These are phyloP conservation scores for Neoascia interrupta DNA, from an alignment of 2,888 invertebrate species.

Conservation along the genomic window DNA sequence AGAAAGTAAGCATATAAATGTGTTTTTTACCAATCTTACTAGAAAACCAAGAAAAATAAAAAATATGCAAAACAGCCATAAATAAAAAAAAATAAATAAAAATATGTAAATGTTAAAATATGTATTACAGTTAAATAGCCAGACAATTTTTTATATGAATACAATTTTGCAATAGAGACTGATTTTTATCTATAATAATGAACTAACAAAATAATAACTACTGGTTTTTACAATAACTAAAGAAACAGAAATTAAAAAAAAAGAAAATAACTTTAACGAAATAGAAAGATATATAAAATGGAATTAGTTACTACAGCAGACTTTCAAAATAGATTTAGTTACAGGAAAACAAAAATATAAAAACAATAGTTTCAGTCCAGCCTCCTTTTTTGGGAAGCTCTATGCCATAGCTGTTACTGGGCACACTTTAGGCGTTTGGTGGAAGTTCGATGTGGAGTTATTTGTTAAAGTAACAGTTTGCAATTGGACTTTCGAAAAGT, in stretches of 20 bases:
- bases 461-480: constrained; percentile 14
- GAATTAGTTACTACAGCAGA: constrained; percentile 37
- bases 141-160: constrained; percentile 69
- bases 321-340: constrained; percentile 46
- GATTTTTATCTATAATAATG: constrained; percentile 74
- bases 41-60: constrained; percentile 61
- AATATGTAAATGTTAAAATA: constrained; percentile 57
- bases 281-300: constrained; percentile 46
- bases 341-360: constrained; percentile 33
- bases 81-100: constrained; percentile 60
- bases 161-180: constrained; percentile 79
- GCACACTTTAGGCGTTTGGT: constrained; percentile 48
- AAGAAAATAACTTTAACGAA: constrained; percentile 37
- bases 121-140: constrained; percentile 54
- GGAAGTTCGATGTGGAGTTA: constrained; percentile 35
- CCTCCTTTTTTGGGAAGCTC: constrained; percentile 62
- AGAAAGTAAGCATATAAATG: constrained; percentile 55
- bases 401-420: constrained; percentile 54
- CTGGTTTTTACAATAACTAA: constrained; percentile 57
- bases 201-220: constrained; percentile 60
- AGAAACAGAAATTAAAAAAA: neutral
- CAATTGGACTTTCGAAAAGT: no score
- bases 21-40: constrained; percentile 65
- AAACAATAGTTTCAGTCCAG: constrained; percentile 53
- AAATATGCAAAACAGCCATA: no score